Conservation (phyloP, 2,797 vertebrate species). For the Champsocephalus gunnari region DNA sequence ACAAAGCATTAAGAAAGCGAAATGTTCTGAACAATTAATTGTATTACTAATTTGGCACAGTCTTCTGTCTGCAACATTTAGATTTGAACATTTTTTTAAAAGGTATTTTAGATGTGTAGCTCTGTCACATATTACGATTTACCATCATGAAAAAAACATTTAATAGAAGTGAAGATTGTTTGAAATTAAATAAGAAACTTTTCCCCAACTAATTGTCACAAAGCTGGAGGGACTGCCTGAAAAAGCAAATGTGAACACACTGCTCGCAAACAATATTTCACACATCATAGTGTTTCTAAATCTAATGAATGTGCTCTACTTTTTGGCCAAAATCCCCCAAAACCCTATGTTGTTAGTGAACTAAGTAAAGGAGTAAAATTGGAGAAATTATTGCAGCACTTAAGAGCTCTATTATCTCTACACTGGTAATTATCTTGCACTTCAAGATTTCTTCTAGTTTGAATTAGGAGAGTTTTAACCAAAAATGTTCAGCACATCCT, state of each 20-base stretch:
- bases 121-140: neutral
- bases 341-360: constrained; percentile 3
- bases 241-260: neutral
- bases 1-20: too few relatives aligned
- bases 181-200: neutral
- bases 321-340: neutral
- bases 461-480: neutral
- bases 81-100: neutral
- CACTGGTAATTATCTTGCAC: constrained; percentile 20
- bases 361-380: constrained; percentile 1
- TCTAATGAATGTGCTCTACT: neutral
- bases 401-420: constrained; percentile 27
- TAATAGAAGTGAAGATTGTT: neutral
- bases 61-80: constrained; percentile 15
- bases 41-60: neutral
- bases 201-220: neutral
- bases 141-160: neutral
- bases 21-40: neutral
- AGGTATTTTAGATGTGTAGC: neutral
- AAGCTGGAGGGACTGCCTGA: neutral
- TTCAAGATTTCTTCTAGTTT: constrained; percentile 5
- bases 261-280: neutral
- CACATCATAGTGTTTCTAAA: neutral
- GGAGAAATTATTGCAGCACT: constrained; percentile 10
- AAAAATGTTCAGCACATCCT: neutral